Percentiles rank a stretch among this genome's conserved stretches.
These are phyloP conservation scores for Acanthosepion esculentum DNA, from an alignment of 2,888 invertebrate genomes.

Conservation along the genomic window DNA sequence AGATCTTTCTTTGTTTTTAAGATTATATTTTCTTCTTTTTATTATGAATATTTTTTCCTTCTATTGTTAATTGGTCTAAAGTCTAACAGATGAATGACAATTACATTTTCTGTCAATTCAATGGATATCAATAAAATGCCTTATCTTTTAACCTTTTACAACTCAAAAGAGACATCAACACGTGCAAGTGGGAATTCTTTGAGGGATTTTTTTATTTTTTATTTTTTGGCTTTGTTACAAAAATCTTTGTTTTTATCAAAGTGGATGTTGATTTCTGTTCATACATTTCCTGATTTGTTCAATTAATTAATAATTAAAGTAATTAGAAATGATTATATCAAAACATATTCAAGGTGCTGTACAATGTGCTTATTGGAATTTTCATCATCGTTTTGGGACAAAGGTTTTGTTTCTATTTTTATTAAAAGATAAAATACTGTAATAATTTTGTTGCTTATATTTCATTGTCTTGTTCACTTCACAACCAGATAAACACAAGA, in stretches of 20 bases:
- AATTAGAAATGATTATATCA: background rate
- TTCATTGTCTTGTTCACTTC: background rate
- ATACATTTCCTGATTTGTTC: background rate
- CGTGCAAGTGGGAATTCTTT: slow-evolving; percentile 2
- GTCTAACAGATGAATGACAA: slow-evolving; percentile 24
- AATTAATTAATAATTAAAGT: slow-evolving; percentile 33
- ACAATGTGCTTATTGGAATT: slow-evolving; percentile 1
- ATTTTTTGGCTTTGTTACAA: background rate
- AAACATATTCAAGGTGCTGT: slow-evolving; percentile 2
- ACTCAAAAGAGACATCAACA: background rate
- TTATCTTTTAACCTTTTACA: slow-evolving; percentile 1
- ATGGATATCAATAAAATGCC: background rate
- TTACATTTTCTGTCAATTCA: background rate
- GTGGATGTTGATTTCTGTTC: background rate
- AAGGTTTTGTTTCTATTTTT: slow-evolving; percentile 5
- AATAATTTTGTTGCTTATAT: background rate
- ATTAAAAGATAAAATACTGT: background rate
- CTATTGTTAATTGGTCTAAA: slow-evolving; percentile 17
- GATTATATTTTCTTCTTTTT: background rate
- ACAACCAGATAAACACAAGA: background rate
- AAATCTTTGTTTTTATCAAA: background rate
- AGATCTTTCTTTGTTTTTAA: background rate
- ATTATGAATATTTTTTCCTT: background rate
- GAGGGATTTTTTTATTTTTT: background rate
- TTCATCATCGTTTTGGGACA: background rate